Evolutionary conservation across 2,888 invertebrate species (phyloP).

Genomic region (Drosophila prolongata): DNA sequence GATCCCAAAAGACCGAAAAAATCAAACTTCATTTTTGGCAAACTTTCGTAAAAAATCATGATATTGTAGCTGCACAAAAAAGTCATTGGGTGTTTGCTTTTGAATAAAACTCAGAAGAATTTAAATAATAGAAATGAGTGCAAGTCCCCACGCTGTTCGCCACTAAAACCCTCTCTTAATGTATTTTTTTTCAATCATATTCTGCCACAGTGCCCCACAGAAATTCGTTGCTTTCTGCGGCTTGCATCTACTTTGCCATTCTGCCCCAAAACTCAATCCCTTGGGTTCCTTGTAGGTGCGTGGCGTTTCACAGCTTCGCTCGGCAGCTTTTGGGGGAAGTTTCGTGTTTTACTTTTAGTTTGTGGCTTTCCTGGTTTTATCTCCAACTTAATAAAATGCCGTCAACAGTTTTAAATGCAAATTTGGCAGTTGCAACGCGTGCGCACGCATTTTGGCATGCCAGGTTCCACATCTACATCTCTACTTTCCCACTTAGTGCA

Average conservation of each 20-base stretch:
- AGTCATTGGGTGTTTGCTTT: no score
- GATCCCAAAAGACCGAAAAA: no score
- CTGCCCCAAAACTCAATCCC: neutral
- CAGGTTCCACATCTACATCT: neutral
- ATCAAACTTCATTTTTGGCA: no score
- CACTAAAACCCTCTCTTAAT: neutral
- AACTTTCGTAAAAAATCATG: no score
- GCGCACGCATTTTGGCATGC: constrained; percentile 31
- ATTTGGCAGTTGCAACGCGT: constrained; percentile 63
- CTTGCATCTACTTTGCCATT: constrained; percentile 14
- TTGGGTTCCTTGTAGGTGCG: constrained; percentile 36
- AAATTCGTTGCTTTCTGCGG: constrained; percentile 34
- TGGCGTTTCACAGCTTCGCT: constrained; percentile 76
- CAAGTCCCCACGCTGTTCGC: neutral
- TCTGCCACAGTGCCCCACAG: constrained; percentile 20
- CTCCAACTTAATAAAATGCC: constrained; percentile 80
- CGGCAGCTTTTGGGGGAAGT: constrained; percentile 70
- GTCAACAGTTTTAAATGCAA: constrained; percentile 81
- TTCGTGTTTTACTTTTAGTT: constrained; percentile 79
- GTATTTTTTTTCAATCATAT: neutral
- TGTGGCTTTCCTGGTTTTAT: constrained; percentile 81
- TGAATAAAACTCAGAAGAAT: neutral
- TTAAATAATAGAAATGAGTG: neutral
- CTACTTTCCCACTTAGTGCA: constrained; percentile 55
- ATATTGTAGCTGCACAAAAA: no score